Evolutionary conservation across 2,797 vertebrate genomes (phyloP), one percentile per base, ranked within the genome.

Genomic region (Hipposideros larvatus): DNA sequence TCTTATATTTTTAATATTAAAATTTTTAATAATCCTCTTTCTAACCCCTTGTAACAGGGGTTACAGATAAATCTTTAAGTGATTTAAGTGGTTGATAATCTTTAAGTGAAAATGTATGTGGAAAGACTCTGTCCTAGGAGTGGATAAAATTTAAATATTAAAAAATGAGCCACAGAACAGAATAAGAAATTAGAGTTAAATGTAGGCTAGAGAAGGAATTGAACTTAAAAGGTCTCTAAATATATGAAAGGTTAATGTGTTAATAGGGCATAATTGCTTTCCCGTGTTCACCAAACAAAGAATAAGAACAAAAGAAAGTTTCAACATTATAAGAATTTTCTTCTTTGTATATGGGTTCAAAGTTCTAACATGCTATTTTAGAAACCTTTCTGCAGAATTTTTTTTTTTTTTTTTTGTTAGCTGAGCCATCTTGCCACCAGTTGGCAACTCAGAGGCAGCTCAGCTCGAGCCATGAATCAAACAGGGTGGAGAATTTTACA

Each of bases 131-230:
- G 21, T 90, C 43, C 11, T 73, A n/a, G 5, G 43, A 65, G 24
- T 82, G 51, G 46, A 31, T 91, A 66, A 92, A 87, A 91, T 91
- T 66, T 75, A 59, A 91, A 34, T 90, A n/a, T 93, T 96, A 70
- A 73, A 92, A 79, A 84, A 43, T 26, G 41, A 86, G 18, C 24
- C 11, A 4, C 46, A 83, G 41, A 84, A 48, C 16, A 87, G 41
- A 90, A 28, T 68, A 87, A 92, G 53, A 70, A 95, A 82, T 86
- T 73, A 85, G 34, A 78, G 22, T 89, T 77, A 63, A 46, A 87
- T 43, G 15, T 65, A 83, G 28, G 34, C 55, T 88, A 48, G 46
- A 77, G 28, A 77, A 75, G 55, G n/a, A 73, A 22, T 43, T 74
- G 48, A 63, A 68, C 68, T 80, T 74, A 77, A 80, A 66, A 78